Conservation (phyloP, 2,113 vertebrate species). For the Colius striatus region DNA sequence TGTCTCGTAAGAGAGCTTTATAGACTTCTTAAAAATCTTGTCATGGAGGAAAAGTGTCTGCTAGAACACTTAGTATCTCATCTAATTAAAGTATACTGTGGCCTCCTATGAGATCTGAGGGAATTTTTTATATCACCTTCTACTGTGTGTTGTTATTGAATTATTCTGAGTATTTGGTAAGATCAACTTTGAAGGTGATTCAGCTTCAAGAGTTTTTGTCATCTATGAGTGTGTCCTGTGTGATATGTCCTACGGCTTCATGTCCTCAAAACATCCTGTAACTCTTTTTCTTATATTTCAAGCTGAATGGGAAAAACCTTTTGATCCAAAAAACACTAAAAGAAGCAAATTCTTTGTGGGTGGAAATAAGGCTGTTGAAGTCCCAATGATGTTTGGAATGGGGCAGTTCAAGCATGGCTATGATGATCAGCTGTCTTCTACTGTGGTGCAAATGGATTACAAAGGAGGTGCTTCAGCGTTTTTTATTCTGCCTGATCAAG, state of each 20-base stretch:
- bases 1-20: not conserved
- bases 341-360: conserved; percentile 57
- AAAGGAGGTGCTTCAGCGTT: conserved; percentile 85
- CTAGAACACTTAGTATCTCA: not conserved
- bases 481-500: conserved; percentile 83
- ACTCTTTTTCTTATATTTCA: conserved; percentile 45
- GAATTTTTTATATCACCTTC: not conserved
- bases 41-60: not conserved
- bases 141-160: not conserved
- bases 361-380: conserved; percentile 37
- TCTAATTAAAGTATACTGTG: not conserved
- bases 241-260: not conserved
- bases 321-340: conserved; percentile 59
- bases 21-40: not conserved
- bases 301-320: conserved; percentile 71
- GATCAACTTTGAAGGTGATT: not conserved
- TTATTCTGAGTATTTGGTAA: not conserved
- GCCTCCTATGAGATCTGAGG: not conserved
- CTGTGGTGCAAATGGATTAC: conserved; percentile 84
- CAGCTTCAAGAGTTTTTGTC: not conserved
- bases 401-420: conserved; percentile 59
- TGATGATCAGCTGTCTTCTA: conserved; percentile 71
- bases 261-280: conserved; percentile 23
- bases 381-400: conserved; percentile 61
- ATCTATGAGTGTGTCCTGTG: not conserved